These are phyloP conservation scores for Erpobdella octoculata DNA, from an alignment of 2,888 invertebrate genomes.

Conservation along the genomic window DNA sequence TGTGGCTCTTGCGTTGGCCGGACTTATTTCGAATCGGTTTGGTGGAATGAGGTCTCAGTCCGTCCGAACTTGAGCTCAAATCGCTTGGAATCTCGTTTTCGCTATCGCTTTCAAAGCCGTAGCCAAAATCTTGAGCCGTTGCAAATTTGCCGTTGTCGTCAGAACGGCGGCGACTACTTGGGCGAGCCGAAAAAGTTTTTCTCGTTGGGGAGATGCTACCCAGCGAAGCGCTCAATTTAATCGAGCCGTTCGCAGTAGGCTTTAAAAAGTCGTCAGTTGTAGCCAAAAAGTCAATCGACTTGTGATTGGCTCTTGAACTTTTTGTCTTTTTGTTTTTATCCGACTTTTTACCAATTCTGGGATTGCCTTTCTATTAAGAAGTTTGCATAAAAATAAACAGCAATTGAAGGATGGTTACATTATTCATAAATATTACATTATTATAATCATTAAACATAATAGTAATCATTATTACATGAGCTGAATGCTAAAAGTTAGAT, in stretches of 20 bases:
- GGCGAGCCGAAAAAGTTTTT: not conserved
- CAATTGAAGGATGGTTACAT: no score
- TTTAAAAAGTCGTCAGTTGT: not conserved
- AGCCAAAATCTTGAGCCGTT: not conserved
- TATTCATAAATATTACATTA: no score
- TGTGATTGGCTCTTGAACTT: not conserved
- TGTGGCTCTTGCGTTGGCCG: not conserved
- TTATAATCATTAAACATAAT: no score
- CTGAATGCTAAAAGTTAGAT: no score
- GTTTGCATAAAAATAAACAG: no score
- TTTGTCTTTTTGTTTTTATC: not conserved
- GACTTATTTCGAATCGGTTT: not conserved
- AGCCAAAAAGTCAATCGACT: constrained; percentile 5
- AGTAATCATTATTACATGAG: no score
- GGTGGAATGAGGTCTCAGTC: not conserved
- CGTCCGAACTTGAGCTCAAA: constrained; percentile 6
- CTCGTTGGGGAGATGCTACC: constrained; percentile 21
- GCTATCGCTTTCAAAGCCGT: not conserved
- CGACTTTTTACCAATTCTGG: no score
- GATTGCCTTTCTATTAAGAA: no score
- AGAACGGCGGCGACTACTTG: not conserved
- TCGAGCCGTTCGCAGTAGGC: not conserved
- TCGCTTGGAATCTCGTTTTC: not conserved
- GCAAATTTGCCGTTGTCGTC: not conserved
- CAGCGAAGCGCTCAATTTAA: constrained; percentile 5